Percentiles rank a stretch among this genome's conserved stretches.
These are phyloP conservation scores for Petrocephalus zakoni DNA, from an alignment of 2,113 vertebrate species.

Conservation along the genomic window DNA sequence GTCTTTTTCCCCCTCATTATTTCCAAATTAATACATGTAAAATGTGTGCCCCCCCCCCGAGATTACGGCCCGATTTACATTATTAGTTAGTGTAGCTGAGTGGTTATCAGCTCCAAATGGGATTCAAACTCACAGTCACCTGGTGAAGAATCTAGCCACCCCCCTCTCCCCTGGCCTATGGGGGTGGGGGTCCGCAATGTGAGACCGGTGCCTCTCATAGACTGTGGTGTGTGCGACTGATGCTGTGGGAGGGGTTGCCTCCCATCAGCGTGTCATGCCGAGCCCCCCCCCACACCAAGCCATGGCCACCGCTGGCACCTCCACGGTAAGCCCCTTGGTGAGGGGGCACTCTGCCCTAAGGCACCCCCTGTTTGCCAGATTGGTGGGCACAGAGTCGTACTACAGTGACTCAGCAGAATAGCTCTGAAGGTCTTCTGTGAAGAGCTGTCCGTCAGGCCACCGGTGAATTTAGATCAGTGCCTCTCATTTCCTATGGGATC, in stretches of 20 bases:
- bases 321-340: not conserved
- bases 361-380: constrained; percentile 13
- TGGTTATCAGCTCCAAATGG: not conserved
- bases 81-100: not conserved
- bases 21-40: not conserved
- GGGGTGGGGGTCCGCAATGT: not conserved
- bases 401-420: constrained; percentile 65
- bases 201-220: not conserved
- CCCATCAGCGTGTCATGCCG: not conserved
- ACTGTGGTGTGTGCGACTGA: not conserved
- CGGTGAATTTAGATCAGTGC: constrained; percentile 43
- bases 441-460: constrained; percentile 47
- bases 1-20: not conserved
- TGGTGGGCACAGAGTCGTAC: constrained; percentile 43
- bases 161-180: too few species aligned
- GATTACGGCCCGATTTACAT: not conserved
- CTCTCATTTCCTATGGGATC: constrained; percentile 55
- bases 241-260: not conserved
- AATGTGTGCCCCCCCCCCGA: not conserved
- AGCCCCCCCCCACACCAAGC: not conserved
- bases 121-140: not conserved
- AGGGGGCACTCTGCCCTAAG: not conserved
- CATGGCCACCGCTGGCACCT: not conserved
- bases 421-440: constrained; percentile 45
- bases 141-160: not conserved